phyloP scores from a whole-genome alignment of 2,888 invertebrate species.

The Pterostichus madidus region DNA sequence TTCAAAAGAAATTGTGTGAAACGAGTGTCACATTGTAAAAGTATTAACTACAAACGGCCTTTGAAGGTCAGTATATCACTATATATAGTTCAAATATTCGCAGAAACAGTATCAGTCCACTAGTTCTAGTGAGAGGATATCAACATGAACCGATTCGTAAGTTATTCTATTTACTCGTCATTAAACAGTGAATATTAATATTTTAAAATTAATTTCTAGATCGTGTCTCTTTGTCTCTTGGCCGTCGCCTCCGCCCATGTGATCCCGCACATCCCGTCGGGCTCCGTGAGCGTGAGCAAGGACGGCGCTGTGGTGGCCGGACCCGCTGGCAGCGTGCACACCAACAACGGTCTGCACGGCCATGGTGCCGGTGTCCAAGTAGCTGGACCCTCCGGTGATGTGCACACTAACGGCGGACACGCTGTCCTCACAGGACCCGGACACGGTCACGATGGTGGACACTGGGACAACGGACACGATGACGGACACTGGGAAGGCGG shows the following conservation, averaged over 20 bases:
- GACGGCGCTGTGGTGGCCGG: conserved; percentile 8
- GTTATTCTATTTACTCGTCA: too few relatives aligned
- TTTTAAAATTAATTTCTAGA: neutral
- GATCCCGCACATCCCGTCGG: conserved; percentile 18
- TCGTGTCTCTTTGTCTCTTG: neutral
- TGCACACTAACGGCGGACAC: neutral
- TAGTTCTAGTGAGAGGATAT: conserved; percentile 9
- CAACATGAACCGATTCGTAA: conserved; percentile 10
- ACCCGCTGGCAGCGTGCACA: neutral
- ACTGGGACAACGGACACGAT: conserved; percentile 2
- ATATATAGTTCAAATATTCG: conserved; percentile 1
- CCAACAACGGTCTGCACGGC: conserved; percentile 13
- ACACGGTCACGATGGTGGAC: neutral
- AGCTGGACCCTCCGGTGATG: neutral
- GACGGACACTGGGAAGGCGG: neutral
- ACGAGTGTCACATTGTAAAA: neutral
- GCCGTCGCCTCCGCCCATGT: conserved; percentile 1
- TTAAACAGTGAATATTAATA: too few relatives aligned
- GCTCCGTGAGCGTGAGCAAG: neutral
- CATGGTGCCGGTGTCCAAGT: neutral
- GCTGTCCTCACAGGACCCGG: neutral
- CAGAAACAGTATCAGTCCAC: conserved; percentile 32
- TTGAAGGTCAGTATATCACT: conserved; percentile 9
- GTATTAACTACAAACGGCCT: neutral
- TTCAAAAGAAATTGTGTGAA: neutral